Evolutionary conservation across 1,140 invertebrate species (phyloP), one percentile per base, ranked within the genome.

Genomic region (Sitophilus oryzae): DNA sequence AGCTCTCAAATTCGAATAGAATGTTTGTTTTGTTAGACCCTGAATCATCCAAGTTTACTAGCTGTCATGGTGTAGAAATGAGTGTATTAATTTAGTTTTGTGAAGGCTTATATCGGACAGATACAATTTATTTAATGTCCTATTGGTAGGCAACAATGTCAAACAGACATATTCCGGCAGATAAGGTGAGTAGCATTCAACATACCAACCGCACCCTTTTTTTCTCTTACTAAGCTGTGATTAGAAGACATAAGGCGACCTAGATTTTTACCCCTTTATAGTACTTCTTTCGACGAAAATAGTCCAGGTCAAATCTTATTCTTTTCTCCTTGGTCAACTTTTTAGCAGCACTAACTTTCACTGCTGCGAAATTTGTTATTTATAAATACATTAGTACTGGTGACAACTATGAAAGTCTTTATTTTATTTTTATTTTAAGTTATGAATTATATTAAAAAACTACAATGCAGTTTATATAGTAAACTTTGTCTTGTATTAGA

Each of bases 141-240:
- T 49, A 30, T 25, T 57, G 55, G 47, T 57, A 56, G 55, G 38
- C 42, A 51, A 57, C 48, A 23, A 57, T 57, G 55, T 57, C 55
- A 37, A 57, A 52, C 55, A 56, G 58, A 42, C 58, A 60, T 60
- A 60, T 60, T 48, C 58, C 58, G n/a, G 58, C 58, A 30, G 58
- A 60, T 37, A 60, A 60, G 58, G 58, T 60, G 46, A 60, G 55
- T 6, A 52, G 20, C 21, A 9, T 20, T 35, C 15, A 14, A 4
- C 22, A 50, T 36, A 48, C 15, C 49, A 60, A 60, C 58, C 58
- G 58, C 58, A 60, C 58, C 58, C 58, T 56, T 60, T 52, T 56
- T 45, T 44, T 47, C 49, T 56, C 47, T 56, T 50, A 37, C 36
- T 43, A 54, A 44, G 51, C 58, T 40, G 22, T 53, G 43, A 45